Conservation (phyloP, 1,140 invertebrate species). For the Diachasma alloeum region DNA sequence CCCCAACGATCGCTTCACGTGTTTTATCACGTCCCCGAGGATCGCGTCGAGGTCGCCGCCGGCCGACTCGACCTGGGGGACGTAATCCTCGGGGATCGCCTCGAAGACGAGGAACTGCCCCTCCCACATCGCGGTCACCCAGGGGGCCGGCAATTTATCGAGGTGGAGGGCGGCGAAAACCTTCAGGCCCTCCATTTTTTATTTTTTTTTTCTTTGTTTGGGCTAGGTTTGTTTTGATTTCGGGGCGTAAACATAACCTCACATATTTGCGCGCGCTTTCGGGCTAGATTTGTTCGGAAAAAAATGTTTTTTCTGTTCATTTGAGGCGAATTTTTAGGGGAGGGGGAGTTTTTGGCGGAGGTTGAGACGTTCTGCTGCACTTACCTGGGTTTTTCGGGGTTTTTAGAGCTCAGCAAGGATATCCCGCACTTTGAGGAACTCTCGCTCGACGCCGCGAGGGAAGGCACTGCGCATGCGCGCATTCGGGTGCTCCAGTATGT, state of each 20-base stretch:
- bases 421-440: slow-evolving; percentile 44
- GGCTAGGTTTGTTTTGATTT: too few relatives aligned
- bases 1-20: slow-evolving; percentile 49
- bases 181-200: slow-evolving; percentile 50
- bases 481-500: slow-evolving; percentile 65
- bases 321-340: too few relatives aligned
- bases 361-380: not conserved
- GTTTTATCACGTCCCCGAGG: slow-evolving; percentile 44
- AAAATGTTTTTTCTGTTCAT: too few relatives aligned
- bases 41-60: not conserved
- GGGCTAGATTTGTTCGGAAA: too few relatives aligned
- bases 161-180: slow-evolving; percentile 55
- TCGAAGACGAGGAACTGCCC: slow-evolving; percentile 63
- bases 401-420: slow-evolving; percentile 52
- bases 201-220: too few relatives aligned
- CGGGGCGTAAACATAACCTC: too few relatives aligned
- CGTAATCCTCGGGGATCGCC: slow-evolving; percentile 60
- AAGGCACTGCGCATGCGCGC: slow-evolving; percentile 53
- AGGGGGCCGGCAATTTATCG: slow-evolving; percentile 55
- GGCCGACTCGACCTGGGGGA: slow-evolving; percentile 12
- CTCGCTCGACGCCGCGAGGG: slow-evolving; percentile 35
- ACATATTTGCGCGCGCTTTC: too few relatives aligned
- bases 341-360: too few relatives aligned
- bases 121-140: slow-evolving; percentile 65
- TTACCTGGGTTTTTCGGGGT: not conserved